phyloP scores from a whole-genome alignment of 1,140 invertebrate genomes.

The Dendroctonus ponderosae region DNA sequence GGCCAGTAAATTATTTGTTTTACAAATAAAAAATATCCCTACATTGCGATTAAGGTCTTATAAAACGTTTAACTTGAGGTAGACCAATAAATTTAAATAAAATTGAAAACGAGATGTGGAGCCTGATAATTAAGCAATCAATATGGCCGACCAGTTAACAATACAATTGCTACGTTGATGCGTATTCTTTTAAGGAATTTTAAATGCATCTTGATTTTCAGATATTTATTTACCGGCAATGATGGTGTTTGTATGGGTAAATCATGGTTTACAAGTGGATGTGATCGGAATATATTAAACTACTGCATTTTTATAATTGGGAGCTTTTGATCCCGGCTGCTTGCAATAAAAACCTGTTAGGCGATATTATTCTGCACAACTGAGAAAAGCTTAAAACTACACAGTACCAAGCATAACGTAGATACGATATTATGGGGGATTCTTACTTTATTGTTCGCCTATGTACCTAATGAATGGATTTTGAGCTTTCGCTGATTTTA shows the following conservation, averaged over 20 bases:
- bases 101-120: constrained; percentile 8
- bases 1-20: constrained; percentile 6
- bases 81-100: constrained; percentile 17
- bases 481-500: too few relatives aligned
- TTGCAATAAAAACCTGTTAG: too few relatives aligned
- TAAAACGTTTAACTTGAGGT: constrained; percentile 14
- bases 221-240: constrained; percentile 4
- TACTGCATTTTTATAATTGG: background rate
- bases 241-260: background rate
- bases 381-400: too few relatives aligned
- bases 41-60: constrained; percentile 3
- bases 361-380: too few relatives aligned
- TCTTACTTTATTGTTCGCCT: too few relatives aligned
- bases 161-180: constrained; percentile 14
- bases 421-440: too few relatives aligned
- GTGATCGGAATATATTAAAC: constrained; percentile 1
- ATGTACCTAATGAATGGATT: too few relatives aligned
- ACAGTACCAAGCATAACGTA: too few relatives aligned
- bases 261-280: background rate
- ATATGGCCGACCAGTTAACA: constrained; percentile 10
- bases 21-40: constrained; percentile 1
- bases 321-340: too few relatives aligned
- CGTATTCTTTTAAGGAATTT: constrained; percentile 6
- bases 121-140: constrained; percentile 15
- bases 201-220: constrained; percentile 5